Base-by-base conservation (phyloP, 2,113 vertebrate species). In the Pyrgilauda ruficollis region DNA sequence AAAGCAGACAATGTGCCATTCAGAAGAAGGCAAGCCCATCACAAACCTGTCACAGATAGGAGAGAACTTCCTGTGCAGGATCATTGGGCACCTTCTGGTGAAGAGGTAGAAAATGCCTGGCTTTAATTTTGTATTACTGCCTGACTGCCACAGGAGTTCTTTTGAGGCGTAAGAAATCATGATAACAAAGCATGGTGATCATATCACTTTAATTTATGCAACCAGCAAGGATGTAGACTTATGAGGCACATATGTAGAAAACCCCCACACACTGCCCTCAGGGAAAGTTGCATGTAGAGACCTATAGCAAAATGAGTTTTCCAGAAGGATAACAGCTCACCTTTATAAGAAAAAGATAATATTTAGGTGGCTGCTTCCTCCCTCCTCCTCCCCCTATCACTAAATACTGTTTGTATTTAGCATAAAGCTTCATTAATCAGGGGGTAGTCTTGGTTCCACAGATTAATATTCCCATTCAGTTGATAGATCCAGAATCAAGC, bases 261-360 rank as follows among this genome's bases (percentile, higher is more conserved):
- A 35, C 4, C 0, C 1, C 3, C 27, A 49, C 26, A 53, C 35
- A 35, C 47, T 10, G 74, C 18, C 15, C 12, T 69, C 12, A 49
- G 50, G 26, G n/a, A 72, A 82, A 63, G 35, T 61, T 84, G 56
- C 16, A 55, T 5, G 0, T 17, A 44, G 31, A 77, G 21, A 56
- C 4, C 33, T 76, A 35, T 15, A 69, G 35, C 16, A 75, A 92
- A 89, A 35, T 69, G 21, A 69, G 18, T 33, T 56, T 75, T 94
- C 8, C 44, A 70, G 47, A 80, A 52, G 39, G 24, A 58, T 21
- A 50, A 35, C 11, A 56, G 46, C 17, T 76, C 59, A 62, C 18
- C 31, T 85, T 69, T 20, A 30, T 28, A 61, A 39, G 68, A 89
- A 80, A 91, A 78, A 26, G 17, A 44, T 72, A 78, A 33, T 4